Evolutionary conservation across 2,113 vertebrate genomes (phyloP), one percentile per base, ranked within the genome.

Genomic region (Mormyrus iriodes): DNA sequence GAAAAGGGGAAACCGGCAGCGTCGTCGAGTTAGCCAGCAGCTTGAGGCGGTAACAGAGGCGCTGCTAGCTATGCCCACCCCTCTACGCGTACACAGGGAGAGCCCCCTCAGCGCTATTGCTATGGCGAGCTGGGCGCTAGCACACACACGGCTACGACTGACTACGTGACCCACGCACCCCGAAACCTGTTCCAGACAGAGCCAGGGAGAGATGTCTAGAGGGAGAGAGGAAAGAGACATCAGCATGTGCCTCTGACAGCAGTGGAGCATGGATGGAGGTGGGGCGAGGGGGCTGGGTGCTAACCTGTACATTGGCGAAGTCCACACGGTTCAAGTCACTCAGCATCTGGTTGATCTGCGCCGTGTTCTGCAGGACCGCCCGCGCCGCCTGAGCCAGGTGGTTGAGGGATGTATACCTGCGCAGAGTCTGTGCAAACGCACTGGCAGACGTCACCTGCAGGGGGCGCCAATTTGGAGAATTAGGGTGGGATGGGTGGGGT

Each of bases 241-340:
- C 61, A 69, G 61, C n/a, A 69, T 12, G 61, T 31, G 31, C 9
- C 61, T 69, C 61, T 69, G 61, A 10, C n/a, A 12, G 93, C 98
- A 98, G 94, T 97, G 97, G 35, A 98, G 95, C 89, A 97, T 97
- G 0, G 97, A 97, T 0, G 97, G 96, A 0, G 97, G 97, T 3
- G 97, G 97, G 93, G 98, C 92, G 92, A 98, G 97, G 93, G 98
- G 98, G 85, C 97, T 95, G 31, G 97, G 97, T 0, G 97, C 98
- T 93, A 97, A 98, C 90, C 97, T 96, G 52, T 97, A 96, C 91
- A 97, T 69, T 69, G 27, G 61, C 61, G n/a, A 69, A 69, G 61
- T 69, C 61, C n/a, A 69, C 61, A 4, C 61, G 61, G 61, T 69
- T 69, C 27, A 69, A 4, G 61, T 69, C 61, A 69, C 61, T 69